A percentile compares a stretch with the other conserved stretches of the same genome.
Conservation (phyloP, 2,888 invertebrate genomes). For the Caenorhabditis zanzibari region DNA sequence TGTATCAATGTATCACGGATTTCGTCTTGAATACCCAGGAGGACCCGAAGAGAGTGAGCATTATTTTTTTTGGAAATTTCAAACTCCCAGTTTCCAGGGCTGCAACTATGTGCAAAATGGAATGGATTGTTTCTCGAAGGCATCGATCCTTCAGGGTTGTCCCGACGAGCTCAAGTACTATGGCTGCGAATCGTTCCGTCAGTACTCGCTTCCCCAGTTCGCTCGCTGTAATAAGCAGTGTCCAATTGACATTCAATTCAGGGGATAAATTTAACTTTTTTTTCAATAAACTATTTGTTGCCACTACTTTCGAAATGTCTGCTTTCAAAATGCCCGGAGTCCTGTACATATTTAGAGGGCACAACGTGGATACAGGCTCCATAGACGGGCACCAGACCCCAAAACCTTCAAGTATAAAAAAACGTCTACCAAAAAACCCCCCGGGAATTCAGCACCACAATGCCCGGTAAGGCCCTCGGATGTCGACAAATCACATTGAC, state of each 20-base stretch:
- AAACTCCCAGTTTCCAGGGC: constrained; percentile 30
- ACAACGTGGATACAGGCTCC: too few species aligned
- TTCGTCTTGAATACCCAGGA: constrained; percentile 65
- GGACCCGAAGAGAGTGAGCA: constrained; percentile 67
- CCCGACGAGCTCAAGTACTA: constrained; percentile 70
- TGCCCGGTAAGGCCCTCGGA: too few species aligned
- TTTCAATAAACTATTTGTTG: constrained; percentile 26
- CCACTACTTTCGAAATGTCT: not conserved
- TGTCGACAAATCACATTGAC: too few species aligned
- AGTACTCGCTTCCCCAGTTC: constrained; percentile 64
- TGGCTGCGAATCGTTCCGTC: constrained; percentile 72
- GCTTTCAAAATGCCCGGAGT: not conserved
- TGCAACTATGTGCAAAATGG: constrained; percentile 68
- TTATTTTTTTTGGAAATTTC: not conserved
- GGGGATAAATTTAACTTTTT: constrained; percentile 7
- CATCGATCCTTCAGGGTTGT: constrained; percentile 50
- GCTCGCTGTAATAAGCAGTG: constrained; percentile 51
- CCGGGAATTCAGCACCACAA: too few species aligned
- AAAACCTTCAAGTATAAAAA: too few species aligned
- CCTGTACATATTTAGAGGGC: too few species aligned
- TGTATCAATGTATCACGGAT: constrained; percentile 66
- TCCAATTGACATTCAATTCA: constrained; percentile 38
- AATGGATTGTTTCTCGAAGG: constrained; percentile 64
- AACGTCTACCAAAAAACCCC: too few species aligned
- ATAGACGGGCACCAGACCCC: too few species aligned